Conservation (phyloP, 1,140 invertebrate species). For the Drosophila novamexicana region DNA sequence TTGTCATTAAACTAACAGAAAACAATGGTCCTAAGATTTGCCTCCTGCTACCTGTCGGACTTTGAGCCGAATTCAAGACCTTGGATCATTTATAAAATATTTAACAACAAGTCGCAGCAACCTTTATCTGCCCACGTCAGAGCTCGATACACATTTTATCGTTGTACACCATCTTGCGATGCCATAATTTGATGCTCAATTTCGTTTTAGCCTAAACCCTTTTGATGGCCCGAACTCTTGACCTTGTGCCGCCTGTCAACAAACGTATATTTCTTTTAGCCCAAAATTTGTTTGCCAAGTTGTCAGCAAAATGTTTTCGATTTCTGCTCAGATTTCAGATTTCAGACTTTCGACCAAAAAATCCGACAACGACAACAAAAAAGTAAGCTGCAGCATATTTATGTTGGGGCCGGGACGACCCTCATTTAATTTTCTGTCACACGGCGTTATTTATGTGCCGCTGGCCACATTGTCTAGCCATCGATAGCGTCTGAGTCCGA, state of each 20-base stretch:
- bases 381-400: constrained; percentile 36
- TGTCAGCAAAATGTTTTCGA: constrained; percentile 52
- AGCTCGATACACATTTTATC: constrained; percentile 33
- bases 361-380: not conserved
- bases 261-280: constrained; percentile 29
- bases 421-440: constrained; percentile 80
- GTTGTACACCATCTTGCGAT: constrained; percentile 30
- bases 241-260: constrained; percentile 50
- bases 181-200: constrained; percentile 73
- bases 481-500: constrained; percentile 43
- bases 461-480: constrained; percentile 65
- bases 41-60: not conserved
- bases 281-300: constrained; percentile 71
- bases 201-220: constrained; percentile 44
- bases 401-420: constrained; percentile 44
- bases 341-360: not conserved
- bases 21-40: not conserved
- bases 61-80: not conserved
- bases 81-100: constrained; percentile 7
- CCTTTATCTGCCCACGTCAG: constrained; percentile 3
- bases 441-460: constrained; percentile 61
- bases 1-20: not conserved
- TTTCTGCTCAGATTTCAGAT: constrained; percentile 37
- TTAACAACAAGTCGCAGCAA: not conserved
- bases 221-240: constrained; percentile 36